These are phyloP conservation scores for Xestia ashworthii DNA, from an alignment of 2,888 invertebrate species.

Conservation along the genomic window DNA sequence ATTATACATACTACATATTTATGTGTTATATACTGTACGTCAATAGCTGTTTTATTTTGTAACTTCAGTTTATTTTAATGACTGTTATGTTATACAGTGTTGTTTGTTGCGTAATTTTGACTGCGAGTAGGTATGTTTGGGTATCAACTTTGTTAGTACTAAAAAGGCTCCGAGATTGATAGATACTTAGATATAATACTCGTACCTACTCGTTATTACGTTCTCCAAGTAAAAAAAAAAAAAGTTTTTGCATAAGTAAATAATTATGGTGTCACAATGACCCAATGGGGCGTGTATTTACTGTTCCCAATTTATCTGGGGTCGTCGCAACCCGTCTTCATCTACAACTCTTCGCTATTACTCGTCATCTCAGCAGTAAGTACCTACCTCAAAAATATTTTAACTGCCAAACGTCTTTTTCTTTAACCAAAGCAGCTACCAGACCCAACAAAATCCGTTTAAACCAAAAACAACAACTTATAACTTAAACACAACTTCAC, in stretches of 20 bases:
- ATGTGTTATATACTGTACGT: slow-evolving; percentile 30
- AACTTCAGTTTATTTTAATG: slow-evolving; percentile 37
- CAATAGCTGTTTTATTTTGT: slow-evolving; percentile 40
- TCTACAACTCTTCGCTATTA: no score
- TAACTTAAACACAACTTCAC: slow-evolving; percentile 9
- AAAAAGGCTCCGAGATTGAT: no score
- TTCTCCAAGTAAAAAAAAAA: background rate
- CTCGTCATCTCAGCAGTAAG: no score
- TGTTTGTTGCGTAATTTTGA: slow-evolving; percentile 20
- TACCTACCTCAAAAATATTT: background rate
- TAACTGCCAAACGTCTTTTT: background rate
- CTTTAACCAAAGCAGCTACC: background rate
- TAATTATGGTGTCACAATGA: background rate
- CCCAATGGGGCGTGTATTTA: background rate
- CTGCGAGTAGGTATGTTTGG: background rate
- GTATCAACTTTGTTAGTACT: background rate
- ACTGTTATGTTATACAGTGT: slow-evolving; percentile 10
- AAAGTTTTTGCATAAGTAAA: no score
- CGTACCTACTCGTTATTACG: no score
- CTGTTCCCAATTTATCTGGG: no score
- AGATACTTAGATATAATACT: background rate
- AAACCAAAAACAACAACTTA: background rate
- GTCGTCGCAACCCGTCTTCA: no score
- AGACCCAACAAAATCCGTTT: background rate
- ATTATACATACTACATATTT: slow-evolving; percentile 24